These are phyloP conservation scores for Psittacula echo DNA, from an alignment of 2,797 vertebrate genomes.

Conservation along the genomic window DNA sequence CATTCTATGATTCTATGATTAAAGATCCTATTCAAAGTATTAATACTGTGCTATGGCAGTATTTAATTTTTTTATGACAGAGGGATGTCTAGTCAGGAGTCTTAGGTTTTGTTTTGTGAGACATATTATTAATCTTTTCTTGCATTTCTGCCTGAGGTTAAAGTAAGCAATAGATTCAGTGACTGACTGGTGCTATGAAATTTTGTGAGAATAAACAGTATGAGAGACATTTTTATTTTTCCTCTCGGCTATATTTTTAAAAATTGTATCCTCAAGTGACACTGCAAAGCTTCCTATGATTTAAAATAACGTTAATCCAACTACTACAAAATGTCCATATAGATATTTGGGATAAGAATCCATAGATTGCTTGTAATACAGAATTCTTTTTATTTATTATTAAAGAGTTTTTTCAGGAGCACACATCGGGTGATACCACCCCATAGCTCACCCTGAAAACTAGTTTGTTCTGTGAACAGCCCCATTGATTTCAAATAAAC, in stretches of 20 bases:
- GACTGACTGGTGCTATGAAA: not conserved
- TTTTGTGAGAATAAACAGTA: not conserved
- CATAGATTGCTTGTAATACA: not conserved
- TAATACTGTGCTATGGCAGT: not conserved
- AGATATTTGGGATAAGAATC: not conserved
- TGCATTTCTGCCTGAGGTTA: not conserved
- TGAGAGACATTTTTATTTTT: not conserved
- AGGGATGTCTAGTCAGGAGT: not conserved
- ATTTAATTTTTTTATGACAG: not conserved
- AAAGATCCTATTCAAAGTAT: not conserved
- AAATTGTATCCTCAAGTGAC: not conserved
- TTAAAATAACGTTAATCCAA: not conserved
- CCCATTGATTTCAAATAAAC: not conserved
- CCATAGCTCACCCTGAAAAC: not conserved
- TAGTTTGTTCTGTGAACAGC: not conserved
- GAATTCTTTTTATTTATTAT: not conserved
- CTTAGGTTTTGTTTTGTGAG: not conserved
- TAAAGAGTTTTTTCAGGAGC: not conserved
- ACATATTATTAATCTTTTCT: not conserved
- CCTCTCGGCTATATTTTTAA: not conserved
- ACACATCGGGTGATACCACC: not conserved
- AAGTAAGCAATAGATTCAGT: not conserved
- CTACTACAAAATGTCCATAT: not conserved
- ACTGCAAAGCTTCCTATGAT: not conserved
- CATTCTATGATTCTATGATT: not conserved